A percentile compares a stretch with the other conserved stretches of the same genome.
Conservation (phyloP, 30 jellyfish, hydroid and myxozoan species). For the Aurelia coerulea region DNA sequence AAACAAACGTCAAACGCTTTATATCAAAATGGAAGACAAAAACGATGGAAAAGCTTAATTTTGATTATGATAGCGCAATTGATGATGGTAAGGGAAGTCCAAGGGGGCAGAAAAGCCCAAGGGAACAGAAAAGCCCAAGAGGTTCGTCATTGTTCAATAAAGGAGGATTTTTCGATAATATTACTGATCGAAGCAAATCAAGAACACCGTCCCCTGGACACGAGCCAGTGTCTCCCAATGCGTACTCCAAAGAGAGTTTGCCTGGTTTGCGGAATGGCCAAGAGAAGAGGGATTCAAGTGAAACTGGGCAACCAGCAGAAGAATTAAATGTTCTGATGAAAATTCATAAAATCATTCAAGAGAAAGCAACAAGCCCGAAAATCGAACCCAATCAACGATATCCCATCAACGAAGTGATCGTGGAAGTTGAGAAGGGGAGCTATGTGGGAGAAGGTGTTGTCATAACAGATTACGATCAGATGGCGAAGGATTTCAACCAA, state of each 20-base stretch:
- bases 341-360: not conserved
- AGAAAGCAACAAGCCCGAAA: not conserved
- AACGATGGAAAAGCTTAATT: not conserved
- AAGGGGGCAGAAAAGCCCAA: not conserved
- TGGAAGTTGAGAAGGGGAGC: not conserved
- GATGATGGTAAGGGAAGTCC: not conserved
- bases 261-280: not conserved
- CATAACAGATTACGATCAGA: not conserved
- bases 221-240: not conserved
- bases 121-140: not conserved
- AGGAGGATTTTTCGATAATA: not conserved
- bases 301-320: not conserved
- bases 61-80: not conserved
- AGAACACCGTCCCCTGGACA: conserved; percentile 2
- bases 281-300: not conserved
- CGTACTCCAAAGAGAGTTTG: not conserved
- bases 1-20: conserved; percentile 2
- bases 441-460: not conserved
- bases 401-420: not conserved
- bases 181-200: not conserved
- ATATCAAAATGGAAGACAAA: conserved; percentile 13
- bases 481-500: not conserved
- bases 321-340: not conserved
- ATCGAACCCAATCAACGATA: not conserved
- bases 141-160: not conserved